Evolutionary conservation across 2,797 vertebrate species (phyloP).

Genomic region (Thripadectes ignobilis): DNA sequence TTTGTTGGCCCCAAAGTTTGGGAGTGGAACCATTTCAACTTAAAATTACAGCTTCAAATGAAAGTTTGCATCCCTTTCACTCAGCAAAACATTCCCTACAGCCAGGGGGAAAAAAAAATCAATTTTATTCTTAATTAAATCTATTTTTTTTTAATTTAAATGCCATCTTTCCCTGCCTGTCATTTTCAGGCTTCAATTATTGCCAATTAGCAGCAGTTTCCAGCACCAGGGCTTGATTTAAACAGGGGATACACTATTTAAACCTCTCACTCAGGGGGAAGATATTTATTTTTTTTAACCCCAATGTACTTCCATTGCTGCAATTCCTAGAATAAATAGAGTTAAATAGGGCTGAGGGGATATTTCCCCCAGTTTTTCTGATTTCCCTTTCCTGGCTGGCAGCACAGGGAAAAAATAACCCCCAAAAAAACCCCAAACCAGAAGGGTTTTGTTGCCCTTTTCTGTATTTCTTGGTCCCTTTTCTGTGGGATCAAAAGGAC

Average conservation of each 20-base stretch:
- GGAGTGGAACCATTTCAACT: not conserved
- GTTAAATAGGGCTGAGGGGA: not conserved
- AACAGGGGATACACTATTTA: constrained; percentile 2
- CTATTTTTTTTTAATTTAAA: not conserved
- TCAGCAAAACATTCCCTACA: not conserved
- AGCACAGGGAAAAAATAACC: not conserved
- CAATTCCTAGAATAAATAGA: not conserved
- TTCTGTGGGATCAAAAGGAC: not conserved
- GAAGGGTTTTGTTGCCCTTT: not conserved
- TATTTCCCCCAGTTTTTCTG: not conserved
- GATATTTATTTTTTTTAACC: constrained; percentile 35
- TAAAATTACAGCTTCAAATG: too few species aligned
- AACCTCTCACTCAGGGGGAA: constrained; percentile 6
- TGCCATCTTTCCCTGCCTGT: not conserved
- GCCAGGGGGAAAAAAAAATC: not conserved
- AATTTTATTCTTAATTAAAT: not conserved
- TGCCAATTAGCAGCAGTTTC: constrained; percentile 6
- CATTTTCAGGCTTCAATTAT: not conserved
- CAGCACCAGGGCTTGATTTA: not conserved
- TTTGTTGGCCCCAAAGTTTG: not conserved
- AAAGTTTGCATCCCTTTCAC: too few species aligned
- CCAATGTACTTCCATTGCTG: not conserved
- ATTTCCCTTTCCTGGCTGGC: constrained; percentile 29
- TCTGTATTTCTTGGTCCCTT: not conserved
- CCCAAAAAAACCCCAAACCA: not conserved